Evolutionary conservation across 2,888 invertebrate genomes (phyloP).

Genomic region (Clusia tigrina): DNA sequence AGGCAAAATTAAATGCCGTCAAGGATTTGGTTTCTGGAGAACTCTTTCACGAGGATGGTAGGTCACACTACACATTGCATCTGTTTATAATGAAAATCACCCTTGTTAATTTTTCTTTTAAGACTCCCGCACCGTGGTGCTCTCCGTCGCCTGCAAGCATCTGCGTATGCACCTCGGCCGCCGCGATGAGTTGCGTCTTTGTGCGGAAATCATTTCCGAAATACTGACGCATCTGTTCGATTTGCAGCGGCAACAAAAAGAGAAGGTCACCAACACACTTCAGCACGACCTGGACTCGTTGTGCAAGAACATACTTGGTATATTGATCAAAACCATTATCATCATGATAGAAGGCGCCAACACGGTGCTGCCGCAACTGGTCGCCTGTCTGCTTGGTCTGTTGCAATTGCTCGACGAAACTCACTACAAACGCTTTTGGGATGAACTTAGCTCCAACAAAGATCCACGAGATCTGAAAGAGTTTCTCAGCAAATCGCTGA

Average conservation of each 20-base stretch:
- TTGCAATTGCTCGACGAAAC: slow-evolving; percentile 86
- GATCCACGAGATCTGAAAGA: slow-evolving; percentile 86
- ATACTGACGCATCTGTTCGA: slow-evolving; percentile 72
- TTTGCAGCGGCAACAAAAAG: slow-evolving; percentile 66
- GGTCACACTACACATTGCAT: slow-evolving; percentile 28
- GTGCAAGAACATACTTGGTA: slow-evolving; percentile 81
- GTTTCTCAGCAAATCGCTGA: slow-evolving; percentile 82
- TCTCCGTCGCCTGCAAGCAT: slow-evolving; percentile 86
- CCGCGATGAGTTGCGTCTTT: slow-evolving; percentile 82
- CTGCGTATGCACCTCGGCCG: slow-evolving; percentile 82
- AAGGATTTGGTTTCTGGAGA: slow-evolving; percentile 80
- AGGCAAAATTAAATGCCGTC: slow-evolving; percentile 83
- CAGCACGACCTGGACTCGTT: slow-evolving; percentile 85
- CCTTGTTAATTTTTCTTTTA: neutral
- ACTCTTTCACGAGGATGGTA: slow-evolving; percentile 77
- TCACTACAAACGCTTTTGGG: slow-evolving; percentile 88
- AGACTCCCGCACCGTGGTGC: slow-evolving; percentile 85
- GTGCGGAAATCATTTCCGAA: slow-evolving; percentile 87
- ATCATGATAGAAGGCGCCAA: slow-evolving; percentile 81
- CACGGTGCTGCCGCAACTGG: slow-evolving; percentile 76
- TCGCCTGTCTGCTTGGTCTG: slow-evolving; percentile 85
- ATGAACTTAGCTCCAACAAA: slow-evolving; percentile 71
- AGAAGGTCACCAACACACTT: slow-evolving; percentile 65
- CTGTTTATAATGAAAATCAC: no score
- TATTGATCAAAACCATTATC: slow-evolving; percentile 84